Percentiles rank a stretch among this genome's conserved stretches.
phyloP scores from a whole-genome alignment of 1,140 invertebrate genomes.

The Caerostris extrusa region DNA sequence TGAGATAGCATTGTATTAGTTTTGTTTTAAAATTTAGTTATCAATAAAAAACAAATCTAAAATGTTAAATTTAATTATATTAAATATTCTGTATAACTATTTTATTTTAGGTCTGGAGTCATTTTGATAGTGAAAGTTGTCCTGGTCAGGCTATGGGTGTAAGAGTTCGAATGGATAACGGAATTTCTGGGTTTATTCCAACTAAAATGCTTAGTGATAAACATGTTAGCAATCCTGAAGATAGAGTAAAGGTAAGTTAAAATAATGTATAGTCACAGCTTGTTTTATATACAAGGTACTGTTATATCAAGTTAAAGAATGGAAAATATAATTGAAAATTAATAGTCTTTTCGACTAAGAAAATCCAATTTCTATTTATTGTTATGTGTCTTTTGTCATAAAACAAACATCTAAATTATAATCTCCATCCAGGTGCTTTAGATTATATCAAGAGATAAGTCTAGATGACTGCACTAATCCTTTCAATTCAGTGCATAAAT shows the following conservation, averaged over 20 bases:
- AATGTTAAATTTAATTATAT: too few relatives aligned
- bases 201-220: constrained; percentile 98
- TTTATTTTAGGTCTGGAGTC: constrained; percentile 91
- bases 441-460: neutral
- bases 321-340: too few relatives aligned
- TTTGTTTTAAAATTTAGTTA: too few relatives aligned
- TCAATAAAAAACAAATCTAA: too few relatives aligned
- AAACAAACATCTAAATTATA: neutral
- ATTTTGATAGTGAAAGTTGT: constrained; percentile 97
- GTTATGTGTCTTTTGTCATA: neutral
- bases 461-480: too few relatives aligned
- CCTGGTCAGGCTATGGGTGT: constrained; percentile 97
- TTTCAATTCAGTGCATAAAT: too few relatives aligned
- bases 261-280: neutral
- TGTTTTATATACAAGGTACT: neutral
- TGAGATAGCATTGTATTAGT: neutral
- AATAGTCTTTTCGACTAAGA: neutral
- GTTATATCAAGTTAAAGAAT: neutral
- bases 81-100: too few relatives aligned
- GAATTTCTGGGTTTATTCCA: constrained; percentile 95
- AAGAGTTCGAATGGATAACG: constrained; percentile 94
- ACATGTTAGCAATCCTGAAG: constrained; percentile 94
- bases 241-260: constrained; percentile 87
- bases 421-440: neutral
- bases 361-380: too few relatives aligned